Percentiles rank a stretch among this genome's conserved stretches.
Conservation (phyloP, 2,888 invertebrate genomes). For the Corbicula japonica region DNA sequence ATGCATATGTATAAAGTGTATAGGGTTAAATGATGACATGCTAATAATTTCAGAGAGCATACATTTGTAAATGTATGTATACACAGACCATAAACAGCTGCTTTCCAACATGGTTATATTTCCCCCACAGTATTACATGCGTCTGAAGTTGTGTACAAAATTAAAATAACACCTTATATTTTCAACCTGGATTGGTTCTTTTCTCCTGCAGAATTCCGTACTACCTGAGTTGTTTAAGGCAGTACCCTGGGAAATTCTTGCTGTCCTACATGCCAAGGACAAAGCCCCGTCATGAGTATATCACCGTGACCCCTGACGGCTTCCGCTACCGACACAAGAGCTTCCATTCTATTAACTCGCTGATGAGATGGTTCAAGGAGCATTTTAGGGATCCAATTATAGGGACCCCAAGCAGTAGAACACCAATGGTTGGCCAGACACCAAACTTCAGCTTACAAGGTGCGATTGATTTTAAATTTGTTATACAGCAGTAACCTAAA, state of each 20-base stretch:
- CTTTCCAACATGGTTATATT: no score
- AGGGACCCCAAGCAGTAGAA: conserved; percentile 70
- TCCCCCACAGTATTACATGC: no score
- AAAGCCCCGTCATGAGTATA: conserved; percentile 95
- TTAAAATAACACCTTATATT: no score
- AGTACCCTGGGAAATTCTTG: conserved; percentile 91
- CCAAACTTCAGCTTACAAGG: conserved; percentile 76
- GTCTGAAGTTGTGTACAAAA: no score
- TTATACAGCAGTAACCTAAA: no score
- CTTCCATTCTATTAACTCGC: conserved; percentile 92
- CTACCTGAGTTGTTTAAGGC: conserved; percentile 78
- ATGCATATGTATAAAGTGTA: no score
- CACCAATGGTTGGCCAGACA: conserved; percentile 63
- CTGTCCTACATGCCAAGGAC: conserved; percentile 96
- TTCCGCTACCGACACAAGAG: conserved; percentile 93
- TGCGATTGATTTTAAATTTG: conserved; percentile 50
- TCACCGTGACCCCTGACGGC: conserved; percentile 96
- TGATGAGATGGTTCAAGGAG: conserved; percentile 99
- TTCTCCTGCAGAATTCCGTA: conserved; percentile 84
- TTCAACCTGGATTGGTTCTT: background rate
- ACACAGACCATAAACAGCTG: no score
- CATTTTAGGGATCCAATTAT: conserved; percentile 95
- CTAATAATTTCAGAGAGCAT: no score
- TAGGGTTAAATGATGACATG: no score
- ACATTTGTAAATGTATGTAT: no score